Conservation (phyloP, 1,140 invertebrate species). For the Sipha flava region DNA sequence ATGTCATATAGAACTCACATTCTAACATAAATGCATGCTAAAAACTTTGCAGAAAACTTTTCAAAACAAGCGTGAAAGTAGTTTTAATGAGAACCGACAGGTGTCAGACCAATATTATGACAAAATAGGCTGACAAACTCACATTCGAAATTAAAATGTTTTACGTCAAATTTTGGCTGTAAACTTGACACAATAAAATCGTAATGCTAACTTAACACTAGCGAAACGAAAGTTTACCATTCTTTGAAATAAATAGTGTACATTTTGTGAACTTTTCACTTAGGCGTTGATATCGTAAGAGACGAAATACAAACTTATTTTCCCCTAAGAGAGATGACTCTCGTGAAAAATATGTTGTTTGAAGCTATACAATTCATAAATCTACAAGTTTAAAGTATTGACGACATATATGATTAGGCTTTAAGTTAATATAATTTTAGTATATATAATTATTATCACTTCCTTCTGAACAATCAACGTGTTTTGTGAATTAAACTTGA, state of each 20-base stretch:
- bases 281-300: neutral
- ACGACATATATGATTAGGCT: neutral
- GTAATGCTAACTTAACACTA: neutral
- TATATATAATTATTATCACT: neutral
- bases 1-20: neutral
- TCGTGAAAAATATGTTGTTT: neutral
- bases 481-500: neutral
- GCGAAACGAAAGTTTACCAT: neutral
- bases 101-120: slow-evolving; percentile 18
- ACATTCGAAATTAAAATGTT: slow-evolving; percentile 22
- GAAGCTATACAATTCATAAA: neutral
- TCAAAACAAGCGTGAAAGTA: neutral
- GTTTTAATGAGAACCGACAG: slow-evolving; percentile 20
- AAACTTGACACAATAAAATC: slow-evolving; percentile 20
- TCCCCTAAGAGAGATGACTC: neutral
- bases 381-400: neutral
- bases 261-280: slow-evolving; percentile 17
- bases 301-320: slow-evolving; percentile 22
- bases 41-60: neutral
- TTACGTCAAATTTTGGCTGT: slow-evolving; percentile 19
- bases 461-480: neutral
- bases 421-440: neutral
- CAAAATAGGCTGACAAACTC: neutral
- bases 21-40: neutral
- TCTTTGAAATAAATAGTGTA: neutral